A percentile compares a stretch with the other conserved stretches of the same genome.
Evolutionary conservation across 2,113 vertebrate genomes (phyloP).

Genomic region (Solea senegalensis): DNA sequence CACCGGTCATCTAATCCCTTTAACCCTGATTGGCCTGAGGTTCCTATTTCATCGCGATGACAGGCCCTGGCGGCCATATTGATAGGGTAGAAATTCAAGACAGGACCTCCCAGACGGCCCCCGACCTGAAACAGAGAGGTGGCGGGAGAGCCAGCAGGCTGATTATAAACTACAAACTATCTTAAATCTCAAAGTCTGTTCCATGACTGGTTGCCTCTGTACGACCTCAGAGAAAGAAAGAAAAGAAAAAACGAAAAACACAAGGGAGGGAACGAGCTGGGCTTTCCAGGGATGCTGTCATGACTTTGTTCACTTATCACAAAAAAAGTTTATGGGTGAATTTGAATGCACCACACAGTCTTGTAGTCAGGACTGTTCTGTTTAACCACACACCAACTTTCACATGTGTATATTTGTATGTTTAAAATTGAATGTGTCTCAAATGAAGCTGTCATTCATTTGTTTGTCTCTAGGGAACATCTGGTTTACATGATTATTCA

Average conservation of each 20-base stretch:
- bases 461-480: too few relatives aligned
- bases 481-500: too few relatives aligned
- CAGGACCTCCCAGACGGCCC: slow-evolving; percentile 53
- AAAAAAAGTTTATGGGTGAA: not conserved
- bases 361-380: not conserved
- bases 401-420: not conserved
- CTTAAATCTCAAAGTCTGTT: slow-evolving; percentile 39
- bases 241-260: not conserved
- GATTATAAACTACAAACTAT: slow-evolving; percentile 41
- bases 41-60: slow-evolving; percentile 49
- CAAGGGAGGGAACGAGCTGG: not conserved
- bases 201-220: slow-evolving; percentile 41
- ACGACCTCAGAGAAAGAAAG: not conserved
- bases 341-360: not conserved
- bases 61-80: slow-evolving; percentile 60
- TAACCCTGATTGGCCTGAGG: slow-evolving; percentile 30
- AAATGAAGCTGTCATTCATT: too few relatives aligned
- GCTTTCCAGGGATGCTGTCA: slow-evolving; percentile 18
- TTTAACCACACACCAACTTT: too few relatives aligned
- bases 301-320: not conserved
- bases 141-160: not conserved
- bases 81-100: slow-evolving; percentile 55
- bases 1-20: slow-evolving; percentile 49
- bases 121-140: slow-evolving; percentile 19
- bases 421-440: too few relatives aligned